These are phyloP conservation scores for Mus spretus DNA, from an alignment of 2,797 vertebrate species.

Conservation along the genomic window DNA sequence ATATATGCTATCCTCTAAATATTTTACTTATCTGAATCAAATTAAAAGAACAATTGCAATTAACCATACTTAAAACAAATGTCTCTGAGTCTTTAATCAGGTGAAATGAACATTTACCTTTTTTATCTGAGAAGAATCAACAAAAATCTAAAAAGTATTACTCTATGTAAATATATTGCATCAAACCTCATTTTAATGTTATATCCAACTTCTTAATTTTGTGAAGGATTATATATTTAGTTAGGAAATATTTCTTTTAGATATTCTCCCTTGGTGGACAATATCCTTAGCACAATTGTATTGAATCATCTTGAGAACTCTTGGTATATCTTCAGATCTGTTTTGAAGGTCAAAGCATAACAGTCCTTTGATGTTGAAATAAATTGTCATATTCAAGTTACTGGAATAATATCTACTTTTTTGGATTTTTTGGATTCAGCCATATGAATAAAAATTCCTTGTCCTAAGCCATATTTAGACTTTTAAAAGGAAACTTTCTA, in stretches of 20 bases:
- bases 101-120: not conserved
- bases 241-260: not conserved
- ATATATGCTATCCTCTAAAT: not conserved
- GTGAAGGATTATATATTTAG: not conserved
- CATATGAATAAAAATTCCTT: not conserved
- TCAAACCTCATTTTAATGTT: not conserved
- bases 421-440: not conserved
- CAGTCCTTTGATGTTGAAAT: not conserved
- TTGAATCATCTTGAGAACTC: not conserved
- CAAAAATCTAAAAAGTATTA: not conserved
- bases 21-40: not conserved
- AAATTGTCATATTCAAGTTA: constrained; percentile 1
- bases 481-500: not conserved
- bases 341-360: not conserved
- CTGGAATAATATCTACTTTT: not conserved
- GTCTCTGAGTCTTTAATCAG: not conserved
- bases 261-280: not conserved
- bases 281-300: not conserved
- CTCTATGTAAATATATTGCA: not conserved
- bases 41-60: not conserved
- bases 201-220: not conserved
- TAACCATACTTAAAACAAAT: not conserved
- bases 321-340: not conserved
- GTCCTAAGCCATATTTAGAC: not conserved
- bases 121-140: not conserved